Percentiles rank a stretch among this genome's conserved stretches.
These are phyloP conservation scores for Diplolepis rosae DNA, from an alignment of 2,888 invertebrate species.

Conservation along the genomic window DNA sequence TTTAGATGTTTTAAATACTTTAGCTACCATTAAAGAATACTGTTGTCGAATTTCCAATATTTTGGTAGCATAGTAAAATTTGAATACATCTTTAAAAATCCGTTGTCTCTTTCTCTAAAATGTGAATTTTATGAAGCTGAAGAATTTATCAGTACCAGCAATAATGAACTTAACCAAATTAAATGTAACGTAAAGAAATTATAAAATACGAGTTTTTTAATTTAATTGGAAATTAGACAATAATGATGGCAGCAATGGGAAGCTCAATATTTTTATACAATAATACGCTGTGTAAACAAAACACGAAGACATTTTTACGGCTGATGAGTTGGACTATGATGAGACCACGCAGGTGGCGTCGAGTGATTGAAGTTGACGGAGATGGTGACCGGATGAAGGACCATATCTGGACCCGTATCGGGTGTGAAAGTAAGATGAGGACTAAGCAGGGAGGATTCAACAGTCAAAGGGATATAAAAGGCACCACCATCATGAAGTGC, in stretches of 20 bases:
- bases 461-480: constrained; percentile 90
- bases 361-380: constrained; percentile 84
- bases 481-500: constrained; percentile 91
- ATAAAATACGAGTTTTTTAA: too few species aligned
- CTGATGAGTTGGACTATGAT: constrained; percentile 65
- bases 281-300: not conserved
- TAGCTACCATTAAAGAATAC: not conserved
- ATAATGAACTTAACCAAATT: too few species aligned
- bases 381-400: constrained; percentile 91
- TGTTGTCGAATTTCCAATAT: not conserved
- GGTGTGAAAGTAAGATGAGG: constrained; percentile 77
- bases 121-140: too few species aligned
- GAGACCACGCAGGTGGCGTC: constrained; percentile 61
- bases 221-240: not conserved
- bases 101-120: too few species aligned
- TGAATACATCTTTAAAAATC: too few species aligned
- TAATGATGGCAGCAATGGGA: constrained; percentile 7
- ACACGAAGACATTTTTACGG: constrained; percentile 44
- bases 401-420: constrained; percentile 76
- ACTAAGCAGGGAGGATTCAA: constrained; percentile 83
- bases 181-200: too few species aligned
- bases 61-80: not conserved
- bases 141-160: too few species aligned
- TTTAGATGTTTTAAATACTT: not conserved
- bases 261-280: constrained; percentile 14